These are phyloP conservation scores for Pyrocoelia pectoralis DNA, from an alignment of 2,888 invertebrate species.

Conservation along the genomic window DNA sequence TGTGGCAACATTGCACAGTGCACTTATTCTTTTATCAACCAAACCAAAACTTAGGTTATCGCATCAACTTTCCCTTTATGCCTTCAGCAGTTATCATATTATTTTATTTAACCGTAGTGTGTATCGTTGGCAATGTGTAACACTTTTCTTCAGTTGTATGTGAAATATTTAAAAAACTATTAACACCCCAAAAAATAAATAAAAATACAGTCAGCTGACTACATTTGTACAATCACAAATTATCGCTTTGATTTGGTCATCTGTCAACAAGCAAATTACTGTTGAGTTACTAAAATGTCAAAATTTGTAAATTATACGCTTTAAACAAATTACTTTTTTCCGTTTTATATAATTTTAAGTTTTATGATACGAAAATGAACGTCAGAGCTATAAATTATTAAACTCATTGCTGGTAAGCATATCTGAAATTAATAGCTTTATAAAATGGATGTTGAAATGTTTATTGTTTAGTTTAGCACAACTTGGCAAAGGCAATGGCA, in stretches of 20 bases:
- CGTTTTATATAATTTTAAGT: neutral
- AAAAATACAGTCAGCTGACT: too few relatives aligned
- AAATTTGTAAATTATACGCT: neutral
- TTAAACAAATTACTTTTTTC: neutral
- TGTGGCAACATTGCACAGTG: too few relatives aligned
- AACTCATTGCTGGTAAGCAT: neutral
- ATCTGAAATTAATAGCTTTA: neutral
- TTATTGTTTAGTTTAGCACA: neutral
- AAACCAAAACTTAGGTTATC: too few relatives aligned
- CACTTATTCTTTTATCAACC: too few relatives aligned
- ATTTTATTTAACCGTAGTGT: too few relatives aligned
- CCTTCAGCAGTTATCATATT: too few relatives aligned
- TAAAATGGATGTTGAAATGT: neutral
- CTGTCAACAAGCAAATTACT: neutral
- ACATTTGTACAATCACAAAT: neutral
- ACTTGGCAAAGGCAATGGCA: neutral
- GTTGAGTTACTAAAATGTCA: neutral
- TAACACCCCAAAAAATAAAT: too few relatives aligned
- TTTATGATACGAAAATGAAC: neutral
- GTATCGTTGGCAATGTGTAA: too few relatives aligned
- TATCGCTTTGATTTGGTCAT: neutral
- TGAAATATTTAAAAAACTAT: too few relatives aligned
- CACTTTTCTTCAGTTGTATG: too few relatives aligned
- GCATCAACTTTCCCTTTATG: too few relatives aligned
- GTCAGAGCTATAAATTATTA: neutral